These are phyloP conservation scores for Morinoia aosen DNA, from an alignment of 2,888 invertebrate genomes.

Conservation along the genomic window DNA sequence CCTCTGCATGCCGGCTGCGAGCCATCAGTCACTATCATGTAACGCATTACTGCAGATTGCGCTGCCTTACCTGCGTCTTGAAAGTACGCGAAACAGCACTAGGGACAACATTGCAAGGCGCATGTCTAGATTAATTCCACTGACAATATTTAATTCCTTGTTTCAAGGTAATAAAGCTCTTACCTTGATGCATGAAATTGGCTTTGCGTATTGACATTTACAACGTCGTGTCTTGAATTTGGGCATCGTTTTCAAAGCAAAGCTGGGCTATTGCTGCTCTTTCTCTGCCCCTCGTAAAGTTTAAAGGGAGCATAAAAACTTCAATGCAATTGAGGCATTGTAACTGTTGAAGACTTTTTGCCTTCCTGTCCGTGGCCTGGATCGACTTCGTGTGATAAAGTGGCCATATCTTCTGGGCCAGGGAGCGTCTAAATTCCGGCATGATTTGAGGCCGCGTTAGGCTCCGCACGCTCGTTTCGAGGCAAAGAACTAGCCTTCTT, in stretches of 20 bases:
- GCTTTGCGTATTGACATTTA: neutral
- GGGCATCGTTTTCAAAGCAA: neutral
- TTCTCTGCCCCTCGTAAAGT: neutral
- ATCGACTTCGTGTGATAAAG: neutral
- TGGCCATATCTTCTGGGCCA: neutral
- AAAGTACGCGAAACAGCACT: neutral
- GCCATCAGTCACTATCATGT: conserved; percentile 27
- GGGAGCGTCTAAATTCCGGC: neutral
- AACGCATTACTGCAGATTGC: conserved; percentile 1
- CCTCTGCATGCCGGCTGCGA: neutral
- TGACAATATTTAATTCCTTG: neutral
- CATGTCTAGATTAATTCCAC: neutral
- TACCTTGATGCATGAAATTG: neutral
- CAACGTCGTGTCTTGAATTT: neutral
- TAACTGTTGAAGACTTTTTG: neutral
- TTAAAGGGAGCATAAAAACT: neutral
- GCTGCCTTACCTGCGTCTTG: neutral
- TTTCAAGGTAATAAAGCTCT: neutral
- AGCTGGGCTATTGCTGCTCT: neutral
- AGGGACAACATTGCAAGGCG: neutral
- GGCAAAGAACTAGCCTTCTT: no score
- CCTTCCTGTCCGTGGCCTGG: neutral
- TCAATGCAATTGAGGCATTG: neutral
- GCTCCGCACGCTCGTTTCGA: neutral
- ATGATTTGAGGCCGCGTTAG: neutral